phyloP scores from a whole-genome alignment of 2,113 vertebrate species.

The Lepus timidus region DNA sequence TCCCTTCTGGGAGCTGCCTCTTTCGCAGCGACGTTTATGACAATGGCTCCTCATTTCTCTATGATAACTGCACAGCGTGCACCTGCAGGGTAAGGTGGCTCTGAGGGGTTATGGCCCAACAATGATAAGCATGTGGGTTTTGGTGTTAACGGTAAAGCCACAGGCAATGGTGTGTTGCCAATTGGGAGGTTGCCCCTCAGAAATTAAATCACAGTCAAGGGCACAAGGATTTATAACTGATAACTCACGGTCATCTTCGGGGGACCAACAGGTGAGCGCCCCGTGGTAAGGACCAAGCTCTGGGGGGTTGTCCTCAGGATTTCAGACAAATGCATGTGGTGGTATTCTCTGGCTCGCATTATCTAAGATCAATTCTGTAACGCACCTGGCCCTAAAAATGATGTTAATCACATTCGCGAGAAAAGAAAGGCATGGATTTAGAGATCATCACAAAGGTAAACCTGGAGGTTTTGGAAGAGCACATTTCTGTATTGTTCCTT shows the following conservation, averaged over 20 bases:
- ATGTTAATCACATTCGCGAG: not conserved
- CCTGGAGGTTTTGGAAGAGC: not conserved
- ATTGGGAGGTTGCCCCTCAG: not conserved
- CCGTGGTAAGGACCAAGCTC: not conserved
- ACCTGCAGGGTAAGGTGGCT: conserved; percentile 91
- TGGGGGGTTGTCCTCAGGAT: not conserved
- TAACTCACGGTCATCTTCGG: not conserved
- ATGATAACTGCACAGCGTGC: conserved; percentile 96
- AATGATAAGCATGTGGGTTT: not conserved
- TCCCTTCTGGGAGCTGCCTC: conserved; percentile 96
- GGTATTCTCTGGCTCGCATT: not conserved
- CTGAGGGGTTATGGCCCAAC: not conserved
- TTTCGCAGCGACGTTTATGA: conserved; percentile 98
- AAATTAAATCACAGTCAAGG: not conserved
- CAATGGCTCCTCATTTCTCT: conserved; percentile 92
- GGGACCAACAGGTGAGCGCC: not conserved
- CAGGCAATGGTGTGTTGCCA: not conserved
- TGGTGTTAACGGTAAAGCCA: not conserved
- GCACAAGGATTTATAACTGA: not conserved
- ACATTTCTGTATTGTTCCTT: not conserved
- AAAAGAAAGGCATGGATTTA: not conserved
- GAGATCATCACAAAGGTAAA: not conserved
- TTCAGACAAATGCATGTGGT: not conserved
- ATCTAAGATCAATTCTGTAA: not conserved
- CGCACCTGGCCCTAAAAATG: not conserved